Evolutionary conservation across 2,113 vertebrate species (phyloP).

Genomic region (Cynocephalus volans): DNA sequence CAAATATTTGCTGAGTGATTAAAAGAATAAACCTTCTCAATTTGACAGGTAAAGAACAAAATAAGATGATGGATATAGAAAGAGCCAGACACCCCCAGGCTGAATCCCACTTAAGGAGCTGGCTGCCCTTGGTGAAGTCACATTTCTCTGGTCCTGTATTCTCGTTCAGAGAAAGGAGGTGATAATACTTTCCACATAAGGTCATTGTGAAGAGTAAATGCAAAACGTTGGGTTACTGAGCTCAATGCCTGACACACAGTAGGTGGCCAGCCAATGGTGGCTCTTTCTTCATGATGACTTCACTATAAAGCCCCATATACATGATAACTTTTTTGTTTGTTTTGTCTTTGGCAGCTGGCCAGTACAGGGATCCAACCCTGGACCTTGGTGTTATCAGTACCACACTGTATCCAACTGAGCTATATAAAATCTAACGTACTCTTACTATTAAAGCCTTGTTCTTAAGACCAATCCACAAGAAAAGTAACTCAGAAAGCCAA

Average conservation of each 20-base stretch:
- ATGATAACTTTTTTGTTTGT: too few relatives aligned
- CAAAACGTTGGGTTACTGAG: neutral
- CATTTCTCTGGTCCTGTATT: neutral
- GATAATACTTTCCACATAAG: neutral
- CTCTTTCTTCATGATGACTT: neutral
- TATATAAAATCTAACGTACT: neutral
- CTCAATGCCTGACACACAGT: neutral
- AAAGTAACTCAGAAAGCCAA: too few relatives aligned
- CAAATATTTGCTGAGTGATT: conserved; percentile 3
- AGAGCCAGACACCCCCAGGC: neutral
- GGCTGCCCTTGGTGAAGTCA: neutral
- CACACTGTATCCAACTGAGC: too few relatives aligned
- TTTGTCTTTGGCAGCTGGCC: too few relatives aligned
- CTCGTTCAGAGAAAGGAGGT: neutral
- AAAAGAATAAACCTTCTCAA: neutral
- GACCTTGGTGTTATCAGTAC: too few relatives aligned
- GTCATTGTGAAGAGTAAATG: neutral
- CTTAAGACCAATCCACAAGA: neutral
- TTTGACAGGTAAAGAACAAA: neutral
- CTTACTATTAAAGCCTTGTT: neutral
- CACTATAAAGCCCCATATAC: neutral
- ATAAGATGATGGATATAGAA: neutral
- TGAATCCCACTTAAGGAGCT: neutral
- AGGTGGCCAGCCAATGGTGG: neutral
- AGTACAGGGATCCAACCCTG: too few relatives aligned